These are phyloP conservation scores for Caprella mutica DNA, from an alignment of 2,888 invertebrate genomes.

Conservation along the genomic window DNA sequence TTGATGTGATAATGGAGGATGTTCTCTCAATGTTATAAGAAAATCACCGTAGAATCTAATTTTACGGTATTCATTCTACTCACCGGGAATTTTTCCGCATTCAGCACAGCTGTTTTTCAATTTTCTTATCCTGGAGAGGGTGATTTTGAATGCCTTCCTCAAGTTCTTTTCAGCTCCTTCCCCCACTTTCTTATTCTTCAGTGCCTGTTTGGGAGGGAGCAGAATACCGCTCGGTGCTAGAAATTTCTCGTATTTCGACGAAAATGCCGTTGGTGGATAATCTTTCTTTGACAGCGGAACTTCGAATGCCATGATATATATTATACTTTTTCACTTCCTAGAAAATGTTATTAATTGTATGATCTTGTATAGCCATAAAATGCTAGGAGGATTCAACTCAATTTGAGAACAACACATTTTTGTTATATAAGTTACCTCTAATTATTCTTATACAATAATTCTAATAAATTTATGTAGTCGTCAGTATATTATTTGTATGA, in stretches of 20 bases:
- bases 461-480: too few species aligned
- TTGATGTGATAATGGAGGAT: too few species aligned
- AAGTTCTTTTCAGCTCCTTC: constrained; percentile 13
- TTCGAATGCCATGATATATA: constrained; percentile 21
- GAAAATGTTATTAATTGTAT: too few species aligned
- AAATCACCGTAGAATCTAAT: neutral
- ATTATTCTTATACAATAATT: too few species aligned
- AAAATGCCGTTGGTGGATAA: constrained; percentile 20
- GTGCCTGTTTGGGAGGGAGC: constrained; percentile 11
- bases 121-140: constrained; percentile 15
- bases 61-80: too few species aligned
- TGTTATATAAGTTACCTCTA: too few species aligned
- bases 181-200: constrained; percentile 24
- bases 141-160: constrained; percentile 26
- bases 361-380: too few species aligned
- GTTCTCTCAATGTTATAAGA: too few species aligned
- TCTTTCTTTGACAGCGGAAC: neutral
- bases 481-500: too few species aligned
- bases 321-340: neutral
- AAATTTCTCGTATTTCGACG: constrained; percentile 18
- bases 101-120: constrained; percentile 17
- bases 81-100: constrained; percentile 18
- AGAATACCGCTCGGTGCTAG: constrained; percentile 22
- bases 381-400: too few species aligned
- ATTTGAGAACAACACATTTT: too few species aligned